Conservation (phyloP, 1,140 invertebrate species). For the Neodiprion lecontei region DNA sequence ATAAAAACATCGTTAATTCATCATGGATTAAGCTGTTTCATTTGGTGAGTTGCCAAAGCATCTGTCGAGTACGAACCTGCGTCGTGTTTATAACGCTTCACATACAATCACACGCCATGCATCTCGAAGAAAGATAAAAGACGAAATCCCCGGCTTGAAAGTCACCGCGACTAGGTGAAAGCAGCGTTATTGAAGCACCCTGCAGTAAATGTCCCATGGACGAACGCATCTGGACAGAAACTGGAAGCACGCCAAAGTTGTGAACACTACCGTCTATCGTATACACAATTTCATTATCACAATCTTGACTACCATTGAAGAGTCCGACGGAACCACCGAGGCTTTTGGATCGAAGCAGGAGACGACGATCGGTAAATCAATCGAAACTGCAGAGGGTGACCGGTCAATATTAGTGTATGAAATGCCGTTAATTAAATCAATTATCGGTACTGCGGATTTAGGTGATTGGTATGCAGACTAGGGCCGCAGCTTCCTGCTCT, state of each 20-base stretch:
- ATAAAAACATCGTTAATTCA: conserved; percentile 8
- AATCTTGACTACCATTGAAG: not conserved
- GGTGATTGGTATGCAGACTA: not conserved
- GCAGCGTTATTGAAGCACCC: not conserved
- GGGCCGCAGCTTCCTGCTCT: not conserved
- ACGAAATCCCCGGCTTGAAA: not conserved
- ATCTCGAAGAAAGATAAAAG: not conserved
- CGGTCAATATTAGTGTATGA: not conserved
- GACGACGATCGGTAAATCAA: not conserved
- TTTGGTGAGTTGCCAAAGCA: conserved; percentile 1
- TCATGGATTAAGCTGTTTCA: conserved; percentile 5
- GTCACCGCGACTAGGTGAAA: not conserved
- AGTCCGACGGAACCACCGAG: too few species aligned
- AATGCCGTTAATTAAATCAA: conserved; percentile 7
- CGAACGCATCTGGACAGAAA: not conserved
- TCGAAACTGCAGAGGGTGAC: not conserved
- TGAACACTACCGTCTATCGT: too few species aligned
- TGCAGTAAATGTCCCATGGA: too few species aligned
- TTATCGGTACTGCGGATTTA: not conserved
- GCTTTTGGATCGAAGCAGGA: not conserved
- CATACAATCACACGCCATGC: not conserved
- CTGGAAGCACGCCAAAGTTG: not conserved
- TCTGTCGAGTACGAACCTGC: not conserved
- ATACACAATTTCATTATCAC: too few species aligned
- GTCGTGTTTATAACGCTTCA: not conserved